Conservation (phyloP, 2,113 vertebrate species). For the Procavia capensis region DNA sequence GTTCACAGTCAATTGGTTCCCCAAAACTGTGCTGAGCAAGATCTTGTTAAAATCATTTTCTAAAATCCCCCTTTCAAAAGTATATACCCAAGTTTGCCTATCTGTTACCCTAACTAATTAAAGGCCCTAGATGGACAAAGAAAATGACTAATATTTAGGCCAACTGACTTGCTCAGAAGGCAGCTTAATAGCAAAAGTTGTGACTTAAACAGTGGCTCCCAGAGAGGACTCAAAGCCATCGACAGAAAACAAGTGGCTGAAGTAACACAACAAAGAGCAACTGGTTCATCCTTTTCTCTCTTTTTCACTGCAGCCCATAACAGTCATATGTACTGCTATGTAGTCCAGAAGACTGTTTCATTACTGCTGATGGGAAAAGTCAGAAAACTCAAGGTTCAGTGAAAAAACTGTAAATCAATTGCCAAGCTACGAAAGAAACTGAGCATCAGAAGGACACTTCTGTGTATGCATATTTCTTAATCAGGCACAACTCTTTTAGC, state of each 20-base stretch:
- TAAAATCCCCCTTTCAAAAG: conserved; percentile 19
- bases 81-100: conserved; percentile 50
- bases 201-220: conserved; percentile 80
- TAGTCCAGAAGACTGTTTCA: conserved; percentile 50
- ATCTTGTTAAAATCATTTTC: conserved; percentile 31
- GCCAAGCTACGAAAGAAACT: conserved; percentile 45
- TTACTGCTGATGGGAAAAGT: conserved; percentile 65
- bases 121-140: conserved; percentile 70
- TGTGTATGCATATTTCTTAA: conserved; percentile 50
- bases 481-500: conserved; percentile 33
- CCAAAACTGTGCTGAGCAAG: neutral
- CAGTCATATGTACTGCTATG: conserved; percentile 69
- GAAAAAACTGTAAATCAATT: conserved; percentile 67
- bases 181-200: conserved; percentile 75
- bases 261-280: conserved; percentile 58
- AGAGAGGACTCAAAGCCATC: conserved; percentile 8
- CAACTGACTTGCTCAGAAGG: conserved; percentile 17
- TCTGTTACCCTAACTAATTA: conserved; percentile 69
- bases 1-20: neutral
- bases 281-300: neutral
- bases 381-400: conserved; percentile 68
- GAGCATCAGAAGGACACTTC: neutral
- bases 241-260: conserved; percentile 62
- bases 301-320: conserved; percentile 46
- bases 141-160: conserved; percentile 78